A percentile compares a stretch with the other conserved stretches of the same genome.
Evolutionary conservation across 2,113 vertebrate species (phyloP).

Genomic region (Athene noctua): DNA sequence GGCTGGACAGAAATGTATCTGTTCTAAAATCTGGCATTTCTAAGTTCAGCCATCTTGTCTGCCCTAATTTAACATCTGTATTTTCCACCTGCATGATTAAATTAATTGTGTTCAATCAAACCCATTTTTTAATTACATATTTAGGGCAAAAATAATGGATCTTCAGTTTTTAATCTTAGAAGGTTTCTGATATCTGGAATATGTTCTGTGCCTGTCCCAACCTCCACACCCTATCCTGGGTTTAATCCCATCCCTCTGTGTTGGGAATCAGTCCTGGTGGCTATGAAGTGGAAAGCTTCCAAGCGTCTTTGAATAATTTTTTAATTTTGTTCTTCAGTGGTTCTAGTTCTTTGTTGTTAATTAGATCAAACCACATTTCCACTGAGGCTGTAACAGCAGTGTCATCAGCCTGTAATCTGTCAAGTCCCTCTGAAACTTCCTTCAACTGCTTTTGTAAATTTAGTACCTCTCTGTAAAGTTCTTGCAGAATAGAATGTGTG

Average conservation of each 20-base stretch:
- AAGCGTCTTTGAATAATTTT: conserved; percentile 50
- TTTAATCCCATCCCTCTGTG: conserved; percentile 9
- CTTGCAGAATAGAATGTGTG: conserved; percentile 41
- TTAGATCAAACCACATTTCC: conserved; percentile 64
- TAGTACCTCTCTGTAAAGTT: conserved; percentile 57
- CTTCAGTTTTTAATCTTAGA: conserved; percentile 1
- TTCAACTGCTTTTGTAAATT: conserved; percentile 57
- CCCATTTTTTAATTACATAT: neutral
- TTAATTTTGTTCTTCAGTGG: conserved; percentile 59
- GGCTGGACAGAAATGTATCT: conserved; percentile 37
- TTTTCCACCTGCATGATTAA: conserved; percentile 19
- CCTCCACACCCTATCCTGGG: neutral
- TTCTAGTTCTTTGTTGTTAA: conserved; percentile 61
- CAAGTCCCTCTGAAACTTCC: conserved; percentile 56
- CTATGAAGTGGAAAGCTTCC: conserved; percentile 48
- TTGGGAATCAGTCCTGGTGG: neutral
- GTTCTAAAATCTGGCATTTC: conserved; percentile 2
- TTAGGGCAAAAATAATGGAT: neutral
- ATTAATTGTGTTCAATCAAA: neutral
- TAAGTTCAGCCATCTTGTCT: neutral
- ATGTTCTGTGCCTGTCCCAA: neutral
- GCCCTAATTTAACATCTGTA: conserved; percentile 30
- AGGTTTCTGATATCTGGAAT: neutral
- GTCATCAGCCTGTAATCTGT: conserved; percentile 63
- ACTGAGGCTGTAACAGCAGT: conserved; percentile 40